Conservation (phyloP, 2,888 invertebrate species). For the Tanypteryx hageni region DNA sequence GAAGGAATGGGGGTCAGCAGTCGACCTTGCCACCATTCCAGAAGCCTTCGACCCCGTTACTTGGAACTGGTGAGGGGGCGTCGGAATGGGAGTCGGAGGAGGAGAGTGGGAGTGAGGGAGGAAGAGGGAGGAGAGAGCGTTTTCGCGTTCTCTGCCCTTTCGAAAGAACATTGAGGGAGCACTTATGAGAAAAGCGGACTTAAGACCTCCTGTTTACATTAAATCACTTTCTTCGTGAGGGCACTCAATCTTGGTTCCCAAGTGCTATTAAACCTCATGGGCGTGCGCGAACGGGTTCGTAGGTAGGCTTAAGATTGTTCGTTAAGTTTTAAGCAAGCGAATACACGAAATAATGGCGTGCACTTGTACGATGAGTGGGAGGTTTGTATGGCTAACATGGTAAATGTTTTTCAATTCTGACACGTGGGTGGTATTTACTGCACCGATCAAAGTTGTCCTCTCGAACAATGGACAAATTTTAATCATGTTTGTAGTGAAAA, state of each 20-base stretch:
- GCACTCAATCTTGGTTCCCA: neutral
- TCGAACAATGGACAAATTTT: no score
- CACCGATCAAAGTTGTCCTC: no score
- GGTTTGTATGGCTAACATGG: no score
- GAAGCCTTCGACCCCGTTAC: constrained; percentile 40
- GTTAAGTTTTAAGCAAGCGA: no score
- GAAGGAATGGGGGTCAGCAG: constrained; percentile 41
- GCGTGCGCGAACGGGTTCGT: neutral
- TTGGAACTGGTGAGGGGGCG: neutral
- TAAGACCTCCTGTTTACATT: constrained; percentile 40
- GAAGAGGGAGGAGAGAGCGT: neutral
- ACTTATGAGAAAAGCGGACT: constrained; percentile 25
- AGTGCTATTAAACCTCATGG: neutral
- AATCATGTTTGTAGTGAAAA: no score
- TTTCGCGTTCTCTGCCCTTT: constrained; percentile 16
- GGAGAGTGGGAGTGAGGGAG: neutral
- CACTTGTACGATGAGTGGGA: no score
- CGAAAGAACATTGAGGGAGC: constrained; percentile 11
- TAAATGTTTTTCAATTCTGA: no score
- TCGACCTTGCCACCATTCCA: constrained; percentile 55
- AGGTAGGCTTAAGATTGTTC: no score
- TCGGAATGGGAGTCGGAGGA: neutral
- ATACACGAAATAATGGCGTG: no score
- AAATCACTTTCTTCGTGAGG: constrained; percentile 11
- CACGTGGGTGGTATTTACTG: no score